phyloP scores from a whole-genome alignment of 2,113 vertebrate genomes.

The Varanus komodoensis region DNA sequence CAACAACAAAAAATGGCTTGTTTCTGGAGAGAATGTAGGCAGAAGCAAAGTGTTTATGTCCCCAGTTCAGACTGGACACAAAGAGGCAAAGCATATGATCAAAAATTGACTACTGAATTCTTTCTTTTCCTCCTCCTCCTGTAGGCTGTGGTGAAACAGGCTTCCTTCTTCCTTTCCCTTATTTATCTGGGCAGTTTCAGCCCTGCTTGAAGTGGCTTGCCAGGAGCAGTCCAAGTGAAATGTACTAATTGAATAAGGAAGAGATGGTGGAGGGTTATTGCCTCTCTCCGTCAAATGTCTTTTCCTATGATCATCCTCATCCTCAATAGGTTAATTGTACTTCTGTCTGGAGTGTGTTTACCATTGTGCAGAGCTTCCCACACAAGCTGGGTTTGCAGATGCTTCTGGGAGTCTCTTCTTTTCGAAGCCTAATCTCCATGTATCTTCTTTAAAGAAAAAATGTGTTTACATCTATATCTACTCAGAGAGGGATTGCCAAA shows the following conservation, averaged over 20 bases:
- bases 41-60: not conserved
- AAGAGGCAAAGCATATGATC: not conserved
- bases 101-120: not conserved
- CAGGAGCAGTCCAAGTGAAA: constrained; percentile 31
- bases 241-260: constrained; percentile 54
- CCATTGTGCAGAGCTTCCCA: not conserved
- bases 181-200: constrained; percentile 26
- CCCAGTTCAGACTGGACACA: not conserved
- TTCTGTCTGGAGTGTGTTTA: not conserved
- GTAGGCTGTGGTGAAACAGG: constrained; percentile 11
- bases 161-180: not conserved
- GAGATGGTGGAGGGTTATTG: constrained; percentile 40
- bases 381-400: not conserved
- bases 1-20: not conserved
- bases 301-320: constrained; percentile 12
- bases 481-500: not conserved
- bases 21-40: constrained; percentile 26
- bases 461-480: not conserved
- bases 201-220: constrained; percentile 10
- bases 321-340: constrained; percentile 44
- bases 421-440: not conserved
- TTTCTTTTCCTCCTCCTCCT: constrained; percentile 15
- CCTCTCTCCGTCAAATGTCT: constrained; percentile 26
- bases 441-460: not conserved
- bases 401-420: constrained; percentile 1